These are phyloP conservation scores for Microtus ochrogaster DNA, from an alignment of 2,113 vertebrate genomes.

Conservation along the genomic window DNA sequence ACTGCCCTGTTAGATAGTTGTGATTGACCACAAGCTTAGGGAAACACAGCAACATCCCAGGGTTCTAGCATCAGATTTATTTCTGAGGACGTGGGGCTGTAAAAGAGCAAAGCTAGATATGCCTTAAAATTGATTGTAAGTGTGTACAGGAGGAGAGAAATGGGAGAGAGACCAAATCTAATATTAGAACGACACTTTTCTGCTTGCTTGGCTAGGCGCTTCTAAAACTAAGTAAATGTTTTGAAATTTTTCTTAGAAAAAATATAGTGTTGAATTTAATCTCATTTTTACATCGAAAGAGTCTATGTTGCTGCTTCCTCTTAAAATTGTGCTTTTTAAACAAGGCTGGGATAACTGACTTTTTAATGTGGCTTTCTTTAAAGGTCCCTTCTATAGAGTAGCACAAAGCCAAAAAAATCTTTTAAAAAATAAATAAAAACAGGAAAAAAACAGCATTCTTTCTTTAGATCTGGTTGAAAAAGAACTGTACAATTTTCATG, in stretches of 20 bases:
- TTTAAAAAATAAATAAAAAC: neutral
- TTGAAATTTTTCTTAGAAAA: neutral
- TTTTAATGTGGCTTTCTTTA: neutral
- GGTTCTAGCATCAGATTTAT: neutral
- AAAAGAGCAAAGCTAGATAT: neutral
- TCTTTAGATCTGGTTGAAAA: slow-evolving; percentile 8
- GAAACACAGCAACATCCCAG: neutral
- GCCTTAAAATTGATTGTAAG: neutral
- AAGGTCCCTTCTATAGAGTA: neutral
- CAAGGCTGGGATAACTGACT: neutral
- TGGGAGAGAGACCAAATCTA: neutral
- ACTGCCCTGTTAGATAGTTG: neutral
- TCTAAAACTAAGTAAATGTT: neutral
- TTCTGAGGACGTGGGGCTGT: neutral
- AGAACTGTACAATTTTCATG: slow-evolving; percentile 15
- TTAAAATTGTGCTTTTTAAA: neutral
- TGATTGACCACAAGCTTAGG: neutral
- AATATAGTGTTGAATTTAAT: neutral
- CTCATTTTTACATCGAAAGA: neutral
- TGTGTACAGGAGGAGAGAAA: neutral
- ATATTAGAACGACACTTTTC: neutral
- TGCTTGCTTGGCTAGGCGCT: neutral
- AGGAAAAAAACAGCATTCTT: slow-evolving; percentile 10
- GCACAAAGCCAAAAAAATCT: neutral
- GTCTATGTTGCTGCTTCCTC: neutral